Conservation (phyloP, 37 sponge, comb jelly and placozoan genomes). For the Geodia barretti region DNA sequence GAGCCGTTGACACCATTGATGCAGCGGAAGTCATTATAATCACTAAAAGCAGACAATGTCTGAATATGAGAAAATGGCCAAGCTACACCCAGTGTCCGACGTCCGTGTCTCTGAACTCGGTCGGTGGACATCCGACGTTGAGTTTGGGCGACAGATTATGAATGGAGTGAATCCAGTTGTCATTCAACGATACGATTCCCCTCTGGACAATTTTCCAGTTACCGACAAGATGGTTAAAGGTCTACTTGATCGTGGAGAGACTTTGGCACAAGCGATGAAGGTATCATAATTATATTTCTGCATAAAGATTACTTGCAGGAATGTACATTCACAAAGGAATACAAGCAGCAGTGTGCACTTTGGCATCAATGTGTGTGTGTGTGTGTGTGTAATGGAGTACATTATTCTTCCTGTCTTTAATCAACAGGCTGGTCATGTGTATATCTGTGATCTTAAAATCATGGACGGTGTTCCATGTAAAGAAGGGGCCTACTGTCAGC, state of each 20-base stretch:
- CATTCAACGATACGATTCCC: slow-evolving; percentile 13
- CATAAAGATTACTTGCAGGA: too few species aligned
- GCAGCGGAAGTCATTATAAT: background rate
- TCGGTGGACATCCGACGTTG: slow-evolving; percentile 61
- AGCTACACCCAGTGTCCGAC: background rate
- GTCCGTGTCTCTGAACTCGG: background rate
- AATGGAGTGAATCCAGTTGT: slow-evolving; percentile 55
- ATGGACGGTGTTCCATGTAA: slow-evolving; percentile 37
- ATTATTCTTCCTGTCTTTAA: too few species aligned
- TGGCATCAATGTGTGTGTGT: background rate
- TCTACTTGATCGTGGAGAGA: slow-evolving; percentile 7
- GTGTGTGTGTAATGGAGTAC: too few species aligned
- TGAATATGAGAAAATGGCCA: background rate
- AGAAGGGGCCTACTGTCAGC: slow-evolving; percentile 37
- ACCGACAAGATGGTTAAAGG: slow-evolving; percentile 45
- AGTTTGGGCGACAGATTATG: slow-evolving; percentile 69
- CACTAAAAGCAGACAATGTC: background rate
- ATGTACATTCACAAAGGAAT: background rate
- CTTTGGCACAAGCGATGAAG: slow-evolving; percentile 56
- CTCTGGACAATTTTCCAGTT: slow-evolving; percentile 65
- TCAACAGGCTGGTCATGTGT: slow-evolving; percentile 70
- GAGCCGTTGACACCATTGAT: background rate
- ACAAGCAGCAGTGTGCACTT: background rate
- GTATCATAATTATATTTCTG: too few species aligned
- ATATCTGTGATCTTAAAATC: slow-evolving; percentile 62